These are phyloP conservation scores for Pterobdella sp. DNA, from an alignment of 2,888 invertebrate genomes.

Conservation along the genomic window DNA sequence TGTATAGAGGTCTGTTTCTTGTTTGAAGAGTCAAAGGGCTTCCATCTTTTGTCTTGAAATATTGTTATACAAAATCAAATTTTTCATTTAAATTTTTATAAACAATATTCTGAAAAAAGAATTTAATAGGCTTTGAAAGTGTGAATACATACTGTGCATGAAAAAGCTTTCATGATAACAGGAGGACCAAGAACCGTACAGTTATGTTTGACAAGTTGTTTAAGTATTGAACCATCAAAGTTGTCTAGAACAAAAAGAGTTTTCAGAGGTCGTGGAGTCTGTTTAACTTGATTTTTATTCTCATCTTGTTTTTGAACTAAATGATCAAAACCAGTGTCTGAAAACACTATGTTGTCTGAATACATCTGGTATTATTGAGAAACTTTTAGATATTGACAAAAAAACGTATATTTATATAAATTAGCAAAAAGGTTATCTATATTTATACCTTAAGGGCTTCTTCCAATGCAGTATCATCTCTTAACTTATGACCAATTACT, in stretches of 20 bases:
- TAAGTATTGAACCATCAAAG: conserved; percentile 67
- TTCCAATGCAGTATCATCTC: conserved; percentile 31
- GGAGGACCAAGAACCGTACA: conserved; percentile 50
- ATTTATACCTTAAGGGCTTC: conserved; percentile 34
- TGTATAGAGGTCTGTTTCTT: conserved; percentile 68
- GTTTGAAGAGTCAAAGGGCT: conserved; percentile 19
- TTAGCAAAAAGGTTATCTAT: background rate
- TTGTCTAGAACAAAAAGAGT: conserved; percentile 67
- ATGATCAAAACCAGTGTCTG: conserved; percentile 50
- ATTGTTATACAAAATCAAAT: no score
- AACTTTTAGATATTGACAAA: background rate
- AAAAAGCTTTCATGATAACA: conserved; percentile 46
- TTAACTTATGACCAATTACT: conserved; percentile 36
- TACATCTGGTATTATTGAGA: conserved; percentile 20
- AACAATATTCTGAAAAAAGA: background rate
- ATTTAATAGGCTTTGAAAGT: background rate
- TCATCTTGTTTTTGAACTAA: conserved; percentile 32
- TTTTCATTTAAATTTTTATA: conserved; percentile 1
- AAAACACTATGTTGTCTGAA: conserved; percentile 36
- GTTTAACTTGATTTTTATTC: conserved; percentile 15
- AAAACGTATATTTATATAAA: background rate
- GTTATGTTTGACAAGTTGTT: conserved; percentile 55
- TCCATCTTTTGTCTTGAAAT: background rate
- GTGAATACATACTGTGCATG: conserved; percentile 51
- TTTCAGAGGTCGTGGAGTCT: conserved; percentile 47